Evolutionary conservation across 2,888 invertebrate genomes (phyloP).

Genomic region (Salticus scenicus): DNA sequence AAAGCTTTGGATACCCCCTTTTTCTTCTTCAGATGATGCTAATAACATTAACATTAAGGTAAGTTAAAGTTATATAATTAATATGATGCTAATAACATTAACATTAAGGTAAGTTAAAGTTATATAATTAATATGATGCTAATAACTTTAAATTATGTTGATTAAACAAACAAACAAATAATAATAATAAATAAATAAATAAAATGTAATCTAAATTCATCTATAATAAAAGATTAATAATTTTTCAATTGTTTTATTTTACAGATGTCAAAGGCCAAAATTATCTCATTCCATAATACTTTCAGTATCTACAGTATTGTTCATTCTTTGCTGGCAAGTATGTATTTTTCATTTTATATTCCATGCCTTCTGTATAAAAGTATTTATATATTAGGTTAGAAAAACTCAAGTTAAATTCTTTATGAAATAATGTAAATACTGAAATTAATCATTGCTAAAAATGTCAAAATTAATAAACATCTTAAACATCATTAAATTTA

Average conservation of each 20-base stretch:
- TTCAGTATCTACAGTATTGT: slow-evolving; percentile 75
- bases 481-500: too few species aligned
- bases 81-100: slow-evolving; percentile 78
- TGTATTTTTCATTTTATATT: slow-evolving; percentile 5
- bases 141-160: slow-evolving; percentile 71
- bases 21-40: slow-evolving; percentile 82
- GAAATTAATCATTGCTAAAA: too few species aligned
- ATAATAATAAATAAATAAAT: too few species aligned
- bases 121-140: slow-evolving; percentile 81
- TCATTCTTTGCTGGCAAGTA: slow-evolving; percentile 79
- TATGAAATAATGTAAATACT: too few species aligned
- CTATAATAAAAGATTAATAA: too few species aligned
- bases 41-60: slow-evolving; percentile 68
- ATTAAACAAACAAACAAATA: too few species aligned
- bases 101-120: slow-evolving; percentile 38
- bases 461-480: too few species aligned
- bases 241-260: slow-evolving; percentile 13
- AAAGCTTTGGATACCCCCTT: slow-evolving; percentile 89
- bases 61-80: too few species aligned
- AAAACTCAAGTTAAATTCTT: too few species aligned
- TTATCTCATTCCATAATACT: slow-evolving; percentile 73
- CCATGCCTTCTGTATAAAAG: too few species aligned
- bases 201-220: too few species aligned
- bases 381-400: too few species aligned
- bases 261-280: slow-evolving; percentile 39